Percentiles rank a stretch among this genome's conserved stretches.
Conservation (phyloP, 2,113 vertebrate genomes). For the Odocoileus virginianus region DNA sequence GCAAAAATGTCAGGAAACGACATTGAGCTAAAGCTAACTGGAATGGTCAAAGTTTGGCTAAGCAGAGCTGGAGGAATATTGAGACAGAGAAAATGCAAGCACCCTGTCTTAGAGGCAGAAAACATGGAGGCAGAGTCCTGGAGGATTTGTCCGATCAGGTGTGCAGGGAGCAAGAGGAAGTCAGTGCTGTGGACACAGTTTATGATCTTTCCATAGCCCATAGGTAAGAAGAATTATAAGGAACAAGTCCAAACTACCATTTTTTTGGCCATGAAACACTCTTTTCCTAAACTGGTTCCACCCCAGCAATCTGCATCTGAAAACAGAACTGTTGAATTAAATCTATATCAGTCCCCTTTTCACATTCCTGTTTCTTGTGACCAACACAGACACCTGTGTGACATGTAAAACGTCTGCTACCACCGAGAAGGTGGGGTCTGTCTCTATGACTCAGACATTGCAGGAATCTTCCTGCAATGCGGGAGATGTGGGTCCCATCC, state of each 20-base stretch:
- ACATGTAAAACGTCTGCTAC: not conserved
- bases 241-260: not conserved
- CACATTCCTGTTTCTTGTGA: not conserved
- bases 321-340: not conserved
- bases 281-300: not conserved
- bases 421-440: not conserved
- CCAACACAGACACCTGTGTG: not conserved
- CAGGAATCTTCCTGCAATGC: not conserved
- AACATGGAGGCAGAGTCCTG: not conserved
- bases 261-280: not conserved
- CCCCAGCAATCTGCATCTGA: not conserved
- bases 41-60: not conserved
- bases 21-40: not conserved
- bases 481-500: not conserved
- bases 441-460: not conserved
- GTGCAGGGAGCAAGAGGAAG: too few relatives aligned
- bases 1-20: not conserved
- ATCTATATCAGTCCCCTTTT: not conserved
- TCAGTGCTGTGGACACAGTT: not conserved
- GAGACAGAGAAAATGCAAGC: not conserved
- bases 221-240: not conserved
- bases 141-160: not conserved
- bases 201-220: not conserved
- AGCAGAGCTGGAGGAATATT: not conserved
- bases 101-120: not conserved